Base-by-base conservation (phyloP, 2,113 vertebrate genomes). In the Talpa occidentalis region DNA sequence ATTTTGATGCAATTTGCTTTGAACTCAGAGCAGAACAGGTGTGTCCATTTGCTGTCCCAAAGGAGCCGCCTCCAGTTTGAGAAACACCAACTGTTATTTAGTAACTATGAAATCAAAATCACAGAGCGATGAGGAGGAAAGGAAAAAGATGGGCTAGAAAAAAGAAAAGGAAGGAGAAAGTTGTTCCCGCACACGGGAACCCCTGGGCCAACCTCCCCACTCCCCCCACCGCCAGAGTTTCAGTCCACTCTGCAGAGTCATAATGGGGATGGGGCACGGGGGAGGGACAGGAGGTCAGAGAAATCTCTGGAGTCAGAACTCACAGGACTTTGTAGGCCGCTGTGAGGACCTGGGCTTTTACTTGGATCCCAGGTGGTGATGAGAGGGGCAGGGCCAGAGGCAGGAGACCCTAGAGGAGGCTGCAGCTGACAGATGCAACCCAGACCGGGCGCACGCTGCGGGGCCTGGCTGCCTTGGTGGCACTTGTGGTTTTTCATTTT, bases 321-420 rank as follows among this genome's bases (percentile, higher is more conserved):
- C 37, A 15, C 0, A 8, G 66, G 49, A 5, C 2, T 21, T 2
- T 9, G 14, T 0, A 4, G 17, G 6, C 6, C 22, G 5, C 54
- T 24, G 9, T 6, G 5, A 54, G 30, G 56, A 47, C 17, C 40
- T 37, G 30, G n/a, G 49, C 22, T 40, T 35, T 37, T 6, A 2
- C 69, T 83, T 17, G 4, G 32, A 4, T 28, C 64, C 42, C 22
- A 21, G 17, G 49, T 5, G 21, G 49, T 87, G 40, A 44, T 49
- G n/a, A 77, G 66, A 21, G 37, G 19, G 2, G 30, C 49, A 47
- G n/a, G n/a, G 24, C 15, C 5, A 4, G 35, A 67, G 26, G 4
- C 44, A 37, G 69, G 12, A 78, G 19, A 6, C 6, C 59, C 10
- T 2, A 4, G 17, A 10, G 35, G 22, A 94, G n/a, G 24, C 60